Base-by-base conservation (phyloP, 2,113 vertebrate species). In the Lycocorax pyrrhopterus region DNA sequence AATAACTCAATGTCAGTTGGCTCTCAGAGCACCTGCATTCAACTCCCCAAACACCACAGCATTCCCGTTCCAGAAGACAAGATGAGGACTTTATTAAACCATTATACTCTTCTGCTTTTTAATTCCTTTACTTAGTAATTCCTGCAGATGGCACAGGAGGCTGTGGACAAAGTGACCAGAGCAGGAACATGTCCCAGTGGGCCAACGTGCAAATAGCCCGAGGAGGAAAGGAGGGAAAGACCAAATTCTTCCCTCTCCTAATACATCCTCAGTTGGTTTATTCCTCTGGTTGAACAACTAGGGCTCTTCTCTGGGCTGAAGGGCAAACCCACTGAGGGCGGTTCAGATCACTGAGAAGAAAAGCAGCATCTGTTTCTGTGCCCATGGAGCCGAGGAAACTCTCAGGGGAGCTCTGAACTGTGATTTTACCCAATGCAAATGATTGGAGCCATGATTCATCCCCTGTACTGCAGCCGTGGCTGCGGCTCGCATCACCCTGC, bases 1-100 rank as follows among this genome's bases (percentile, higher is more conserved):
- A 97, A 95, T 86, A 94, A 94, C 67, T 96, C 85, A 62, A 63
- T 71, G 96, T 76, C 96, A 93, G 47, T 90, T 95, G 95, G 89
- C 85, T 95, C 96, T 94, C 90, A 75, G 91, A 94, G 88, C 76
- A 91, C 82, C 96, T 95, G 76, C 92, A 96, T 93, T 97, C 84
- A 93, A 66, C 33, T 97, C 94, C 88, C 93, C 33, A 19, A 97
- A 60, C 59, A 84, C 63, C 68, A 68, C 10, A 59, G 75, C 66
- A 71, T 69, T 91, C 53, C 19, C 9, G 15, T 33, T 39, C 1
- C 4, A 94, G 87, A 96, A 96, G 74, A 97, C 88, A 96, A 68
- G 84, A 82, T 86, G 74, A 90, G 25, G 46, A 58, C 71, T 89
- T 82, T 13, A 96, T 87, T 74, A 93, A 95, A 74, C 49, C 60